Evolutionary conservation across 2,797 vertebrate genomes (phyloP).

Genomic region (Diceros bicornis): DNA sequence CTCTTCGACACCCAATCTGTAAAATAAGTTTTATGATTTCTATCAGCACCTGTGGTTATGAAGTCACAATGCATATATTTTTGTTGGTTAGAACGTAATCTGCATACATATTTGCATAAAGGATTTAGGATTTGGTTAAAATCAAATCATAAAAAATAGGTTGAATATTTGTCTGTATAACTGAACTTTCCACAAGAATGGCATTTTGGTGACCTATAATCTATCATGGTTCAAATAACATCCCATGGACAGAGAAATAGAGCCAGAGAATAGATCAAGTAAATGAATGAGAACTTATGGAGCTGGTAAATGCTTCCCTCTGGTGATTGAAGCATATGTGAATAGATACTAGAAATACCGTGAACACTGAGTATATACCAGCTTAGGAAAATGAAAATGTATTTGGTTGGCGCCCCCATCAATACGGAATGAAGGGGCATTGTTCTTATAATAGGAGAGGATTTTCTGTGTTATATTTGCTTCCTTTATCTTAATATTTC

Average conservation of each 20-base stretch:
- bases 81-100: background rate
- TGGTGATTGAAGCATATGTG: slow-evolving; percentile 63
- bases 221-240: background rate
- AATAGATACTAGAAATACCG: slow-evolving; percentile 68
- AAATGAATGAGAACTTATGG: background rate
- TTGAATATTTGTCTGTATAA: background rate
- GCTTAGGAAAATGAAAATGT: background rate
- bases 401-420: slow-evolving; percentile 70
- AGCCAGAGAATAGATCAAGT: background rate
- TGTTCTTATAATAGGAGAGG: slow-evolving; percentile 72
- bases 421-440: slow-evolving; percentile 75
- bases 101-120: background rate
- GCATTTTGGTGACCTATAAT: background rate
- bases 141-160: background rate
- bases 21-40: slow-evolving; percentile 65
- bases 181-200: background rate
- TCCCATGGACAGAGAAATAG: background rate
- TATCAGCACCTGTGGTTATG: slow-evolving; percentile 45
- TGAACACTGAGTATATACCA: background rate
- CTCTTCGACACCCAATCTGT: slow-evolving; percentile 57
- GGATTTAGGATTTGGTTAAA: slow-evolving; percentile 52
- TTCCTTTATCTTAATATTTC: slow-evolving; percentile 77
- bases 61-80: background rate
- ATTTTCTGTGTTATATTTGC: slow-evolving; percentile 62
- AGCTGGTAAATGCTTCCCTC: background rate